Base-by-base conservation (phyloP, 2,888 invertebrate species). In the Crocallis elinguaria region DNA sequence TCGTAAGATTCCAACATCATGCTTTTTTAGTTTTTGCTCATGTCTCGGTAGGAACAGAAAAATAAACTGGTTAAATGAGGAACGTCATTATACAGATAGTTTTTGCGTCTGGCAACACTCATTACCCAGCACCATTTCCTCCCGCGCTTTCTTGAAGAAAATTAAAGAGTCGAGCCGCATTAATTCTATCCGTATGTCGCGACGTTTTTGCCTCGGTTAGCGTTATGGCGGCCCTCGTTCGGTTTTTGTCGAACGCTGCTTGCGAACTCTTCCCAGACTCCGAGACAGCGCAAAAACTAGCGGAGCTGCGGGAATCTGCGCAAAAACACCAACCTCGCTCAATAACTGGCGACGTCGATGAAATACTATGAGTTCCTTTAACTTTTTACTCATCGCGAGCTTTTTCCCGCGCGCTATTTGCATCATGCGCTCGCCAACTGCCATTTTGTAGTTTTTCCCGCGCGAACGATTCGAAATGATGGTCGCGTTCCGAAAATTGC, bases 141-240 rank as follows among this genome's bases (percentile, higher is more conserved):
- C 87, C 83, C 82, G 88, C 86, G 84, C 88, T 88, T 88, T 89
- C 90, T 89, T 88, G 79, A 85, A 84, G 85, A 87, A 89, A 89
- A 89, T 89, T 90, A 89, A 89, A 90, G 84, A 86, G 82, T 86
- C 79, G 79, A n/a, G n/a, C 80, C 82, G 86, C 86, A 88, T 88
- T 89, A 88, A 89, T 88, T 87, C 83, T 82, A 84, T 82, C 84
- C 84, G 86, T 87, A 85, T 80, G 86, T 87, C 78, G 83, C 78
- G 50, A 49, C 9, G 49, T 64, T 67, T 66, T 89, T 85, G 77
- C 77, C 60, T 61, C 76, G 75, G 79, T 81, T 79, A 77, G 78
- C 84, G 81, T 77, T 83, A 85, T 86, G 85, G 85, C 86, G 80
- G 84, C 71, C 71, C 71, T 66, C 73, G 78, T 57, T 73, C 50